Evolutionary conservation across 1,140 invertebrate species (phyloP), one percentile per base, ranked within the genome.

Genomic region (Penaeus vannamei): DNA sequence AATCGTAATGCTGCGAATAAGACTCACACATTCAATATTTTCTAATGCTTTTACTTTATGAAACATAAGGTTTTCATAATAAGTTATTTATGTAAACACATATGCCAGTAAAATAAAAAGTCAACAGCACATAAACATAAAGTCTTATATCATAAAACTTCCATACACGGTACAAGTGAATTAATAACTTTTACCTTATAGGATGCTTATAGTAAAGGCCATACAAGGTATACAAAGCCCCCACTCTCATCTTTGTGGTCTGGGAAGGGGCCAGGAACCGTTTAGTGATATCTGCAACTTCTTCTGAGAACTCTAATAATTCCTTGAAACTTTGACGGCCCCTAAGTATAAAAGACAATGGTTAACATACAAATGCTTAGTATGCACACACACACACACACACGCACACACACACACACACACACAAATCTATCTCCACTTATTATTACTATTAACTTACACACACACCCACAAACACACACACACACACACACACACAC

Each of bases 321-420:
- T 91, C 91, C 36, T 91, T 91, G 85, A 91, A 91, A 64, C 84
- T 90, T 29, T 91, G 83, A 19, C 91, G 85, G 4, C 91, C 91
- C 36, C 91, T 91, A 80, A 20, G 22, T 23, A 26, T 12, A 61
- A 17, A 82, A 59, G 22, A n/a, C 23, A 7, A 66, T 53, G 36
- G 59, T 59, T 23, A 23, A 32, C 19, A 77, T 22, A 23, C n/a
- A 29, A n/a, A 82, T 59, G 59, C 17, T 53, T 3, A n/a, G 3
- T 8, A 20, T 20, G 17, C 8, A 53, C 14, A 10, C 0, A 53
- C 53, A 53, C 53, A 53, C 53, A 53, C 4, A 53, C 5, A 17
- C 53, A 53, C 8, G 14, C 53, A 53, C 0, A 53, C 53, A 53
- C 19, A 72, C 69, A 26, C 12, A 72, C 69, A 53, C 53, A 53